Conservation (phyloP, 1,140 invertebrate species). For the Drepana arcuata region DNA sequence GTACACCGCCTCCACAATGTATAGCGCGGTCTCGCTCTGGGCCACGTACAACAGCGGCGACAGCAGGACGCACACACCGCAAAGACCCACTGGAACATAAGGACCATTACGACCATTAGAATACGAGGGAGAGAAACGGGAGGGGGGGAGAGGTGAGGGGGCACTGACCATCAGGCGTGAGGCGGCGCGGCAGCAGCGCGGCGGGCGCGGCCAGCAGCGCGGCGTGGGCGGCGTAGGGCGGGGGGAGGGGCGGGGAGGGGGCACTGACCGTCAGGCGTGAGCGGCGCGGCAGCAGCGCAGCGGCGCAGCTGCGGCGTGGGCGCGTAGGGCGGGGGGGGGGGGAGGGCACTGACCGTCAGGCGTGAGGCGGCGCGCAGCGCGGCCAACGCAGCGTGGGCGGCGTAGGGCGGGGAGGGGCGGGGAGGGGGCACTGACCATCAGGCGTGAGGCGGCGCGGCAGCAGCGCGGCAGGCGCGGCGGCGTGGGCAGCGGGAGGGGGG, state of each 20-base stretch:
- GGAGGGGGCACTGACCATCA: conserved; percentile 11
- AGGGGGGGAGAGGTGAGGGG: too few species aligned
- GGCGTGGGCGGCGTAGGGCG: conserved; percentile 27
- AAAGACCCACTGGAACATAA: conserved; percentile 35
- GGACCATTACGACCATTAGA: too few species aligned
- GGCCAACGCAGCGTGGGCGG: too few species aligned
- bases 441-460: conserved; percentile 13
- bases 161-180: conserved; percentile 13
- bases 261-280: conserved; percentile 13
- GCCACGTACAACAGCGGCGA: conserved; percentile 43
- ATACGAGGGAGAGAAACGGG: too few species aligned
- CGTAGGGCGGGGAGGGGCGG: too few species aligned
- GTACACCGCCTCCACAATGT: conserved; percentile 54
- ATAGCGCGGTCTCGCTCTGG: conserved; percentile 43
- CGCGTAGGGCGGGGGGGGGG: too few species aligned
- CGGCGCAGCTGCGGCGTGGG: conserved; percentile 26
- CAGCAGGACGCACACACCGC: conserved; percentile 29
- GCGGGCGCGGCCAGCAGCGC: conserved; percentile 21
- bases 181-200: conserved; percentile 11
- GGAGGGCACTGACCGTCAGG: too few species aligned
- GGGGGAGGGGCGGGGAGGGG: too few species aligned
- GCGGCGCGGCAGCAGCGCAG: conserved; percentile 17
- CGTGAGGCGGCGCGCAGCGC: too few species aligned
- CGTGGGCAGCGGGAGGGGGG: conserved; percentile 23
- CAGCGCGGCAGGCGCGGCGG: conserved; percentile 18